Base-by-base conservation (phyloP, 2,888 invertebrate species). In the Serripes groenlandicus region DNA sequence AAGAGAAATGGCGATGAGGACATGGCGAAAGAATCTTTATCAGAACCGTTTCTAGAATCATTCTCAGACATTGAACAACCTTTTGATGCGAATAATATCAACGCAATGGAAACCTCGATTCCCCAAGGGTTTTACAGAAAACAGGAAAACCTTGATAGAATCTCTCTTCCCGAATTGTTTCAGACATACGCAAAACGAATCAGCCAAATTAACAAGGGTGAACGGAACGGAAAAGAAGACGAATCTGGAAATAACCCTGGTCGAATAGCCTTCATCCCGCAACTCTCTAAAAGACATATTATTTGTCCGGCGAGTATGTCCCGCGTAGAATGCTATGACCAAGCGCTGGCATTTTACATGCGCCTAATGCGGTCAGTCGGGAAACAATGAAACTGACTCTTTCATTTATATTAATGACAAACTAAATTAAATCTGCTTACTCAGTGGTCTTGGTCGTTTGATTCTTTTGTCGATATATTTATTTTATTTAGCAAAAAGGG, bases 331-430 rank as follows among this genome's bases (percentile, higher is more conserved):
- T 86, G 85, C 37, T 86, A 83, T 35, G 80, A 86, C 58, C 75
- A 83, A 35, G 85, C 83, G 2, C 49, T 86, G 7, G 80, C 82
- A 21, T 86, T 75, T 69, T 86, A 86, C 35, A 66, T 86, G 58
- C 71, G 74, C 4, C 32, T 86, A 18, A 52, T 86, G 54, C 56
- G 80, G 62, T 75, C 75, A 15, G 66, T 85, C 23, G 66, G 72
- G 23, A 66, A 71, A 35, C 75, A 82, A 32, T 78, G 35, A 75
- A 54, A 49, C n/a, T n/a, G n/a, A n/a, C n/a, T n/a, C n/a, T n/a
- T n/a, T n/a, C n/a, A n/a, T n/a, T n/a, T n/a, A n/a, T n/a, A n/a
- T n/a, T n/a, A n/a, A n/a, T n/a, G n/a, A n/a, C n/a, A n/a, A n/a
- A n/a, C n/a, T n/a, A n/a, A n/a, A n/a, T n/a, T n/a, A n/a, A n/a